Conservation (phyloP, 2,888 invertebrate species). For the Phrixothrix hirtus region DNA sequence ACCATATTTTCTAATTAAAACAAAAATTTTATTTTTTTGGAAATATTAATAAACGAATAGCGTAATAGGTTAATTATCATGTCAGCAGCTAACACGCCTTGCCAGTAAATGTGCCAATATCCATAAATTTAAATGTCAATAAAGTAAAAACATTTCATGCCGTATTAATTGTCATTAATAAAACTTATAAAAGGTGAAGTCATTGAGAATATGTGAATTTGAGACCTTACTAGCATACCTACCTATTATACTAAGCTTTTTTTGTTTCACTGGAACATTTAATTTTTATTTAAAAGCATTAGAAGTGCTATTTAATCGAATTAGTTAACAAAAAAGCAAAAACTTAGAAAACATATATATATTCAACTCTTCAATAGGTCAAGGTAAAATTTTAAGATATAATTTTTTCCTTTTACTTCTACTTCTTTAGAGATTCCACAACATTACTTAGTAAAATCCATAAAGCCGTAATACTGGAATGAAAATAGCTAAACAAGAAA, state of each 20-base stretch:
- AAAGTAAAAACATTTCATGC: conserved; percentile 18
- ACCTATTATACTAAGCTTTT: conserved; percentile 13
- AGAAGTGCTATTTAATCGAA: conserved; percentile 19
- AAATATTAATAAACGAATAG: conserved; percentile 4
- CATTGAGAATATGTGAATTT: conserved; percentile 16
- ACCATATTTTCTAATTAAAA: too few species aligned
- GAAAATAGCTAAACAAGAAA: not conserved
- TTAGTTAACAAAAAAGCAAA: conserved; percentile 16
- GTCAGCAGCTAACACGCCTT: too few species aligned
- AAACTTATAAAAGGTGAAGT: conserved; percentile 14
- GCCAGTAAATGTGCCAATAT: conserved; percentile 17
- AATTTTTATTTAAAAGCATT: conserved; percentile 22
- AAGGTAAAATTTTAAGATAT: conserved; percentile 25
- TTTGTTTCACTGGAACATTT: conserved; percentile 18
- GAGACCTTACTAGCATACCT: conserved; percentile 21
- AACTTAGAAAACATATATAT: conserved; percentile 20
- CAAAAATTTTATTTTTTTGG: too few species aligned
- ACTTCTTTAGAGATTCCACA: too few species aligned
- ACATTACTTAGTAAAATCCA: not conserved
- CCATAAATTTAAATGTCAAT: conserved; percentile 21
- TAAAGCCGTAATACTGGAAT: not conserved
- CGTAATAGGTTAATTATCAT: conserved; percentile 13
- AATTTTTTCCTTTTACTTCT: too few species aligned
- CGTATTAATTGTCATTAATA: conserved; percentile 21
- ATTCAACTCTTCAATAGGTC: conserved; percentile 30